phyloP scores from a whole-genome alignment of 2,888 invertebrate genomes.

The Drosophila melanosoma region DNA sequence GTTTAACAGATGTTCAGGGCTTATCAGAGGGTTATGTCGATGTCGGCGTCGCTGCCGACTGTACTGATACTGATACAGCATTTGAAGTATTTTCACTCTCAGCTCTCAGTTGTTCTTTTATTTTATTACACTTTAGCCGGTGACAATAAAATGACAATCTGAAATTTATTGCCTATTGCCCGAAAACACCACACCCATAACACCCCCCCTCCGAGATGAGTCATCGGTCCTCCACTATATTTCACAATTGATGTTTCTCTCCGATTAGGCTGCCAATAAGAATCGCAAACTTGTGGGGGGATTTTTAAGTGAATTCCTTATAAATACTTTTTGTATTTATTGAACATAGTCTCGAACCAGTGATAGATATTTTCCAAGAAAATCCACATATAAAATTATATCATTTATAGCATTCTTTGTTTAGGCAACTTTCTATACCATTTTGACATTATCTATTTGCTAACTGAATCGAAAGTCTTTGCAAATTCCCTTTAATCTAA shows the following conservation, averaged over 20 bases:
- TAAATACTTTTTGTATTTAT: not conserved
- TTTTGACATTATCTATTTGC: not conserved
- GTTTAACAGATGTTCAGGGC: slow-evolving; percentile 69
- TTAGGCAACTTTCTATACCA: not conserved
- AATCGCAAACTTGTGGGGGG: slow-evolving; percentile 8
- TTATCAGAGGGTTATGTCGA: slow-evolving; percentile 47
- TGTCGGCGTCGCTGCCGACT: slow-evolving; percentile 36
- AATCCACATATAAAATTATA: not conserved
- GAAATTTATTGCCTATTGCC: slow-evolving; percentile 31
- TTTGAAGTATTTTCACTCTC: slow-evolving; percentile 32
- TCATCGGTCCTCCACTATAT: slow-evolving; percentile 22
- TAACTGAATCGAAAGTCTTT: not conserved
- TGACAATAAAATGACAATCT: slow-evolving; percentile 36
- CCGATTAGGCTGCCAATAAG: slow-evolving; percentile 24
- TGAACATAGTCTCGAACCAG: not conserved
- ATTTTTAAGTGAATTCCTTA: slow-evolving; percentile 18
- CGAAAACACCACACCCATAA: not conserved
- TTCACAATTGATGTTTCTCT: slow-evolving; percentile 24
- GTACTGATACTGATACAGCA: slow-evolving; percentile 57
- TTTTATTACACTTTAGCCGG: slow-evolving; percentile 44
- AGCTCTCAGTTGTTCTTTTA: slow-evolving; percentile 34
- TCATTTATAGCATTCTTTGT: not conserved
- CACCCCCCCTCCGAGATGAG: slow-evolving; percentile 12
- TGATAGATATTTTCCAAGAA: not conserved
- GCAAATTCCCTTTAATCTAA: not conserved